Base-by-base conservation (phyloP, 2,797 vertebrate species). In the Ptychadena robeensis region DNA sequence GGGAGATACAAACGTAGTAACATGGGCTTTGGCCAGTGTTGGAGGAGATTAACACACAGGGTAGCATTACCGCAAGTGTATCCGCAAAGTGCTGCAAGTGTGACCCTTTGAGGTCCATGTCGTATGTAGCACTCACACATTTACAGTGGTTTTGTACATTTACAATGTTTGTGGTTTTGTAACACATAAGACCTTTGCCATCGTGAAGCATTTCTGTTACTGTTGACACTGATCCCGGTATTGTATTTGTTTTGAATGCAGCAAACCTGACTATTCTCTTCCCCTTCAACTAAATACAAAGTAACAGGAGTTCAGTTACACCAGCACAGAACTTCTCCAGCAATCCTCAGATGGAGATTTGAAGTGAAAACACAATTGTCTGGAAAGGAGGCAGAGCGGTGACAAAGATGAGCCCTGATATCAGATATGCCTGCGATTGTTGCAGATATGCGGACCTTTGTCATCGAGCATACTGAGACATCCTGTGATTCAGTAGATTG, bases 401-500 rank as follows among this genome's bases (percentile, higher is more conserved):
- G 37, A 38, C 37, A 38, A 38, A 38, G 44, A 53, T 53, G 22
- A 11, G 30, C 35, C 28, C 18, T 40, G 69, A 25, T 63, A 75
- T 18, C 22, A 28, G 34, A 75, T 75, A 63, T 40, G 35, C 57
- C 34, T 63, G 73, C 22, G 30, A 61, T 61, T 74, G 32, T 25
- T 22, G n/a, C 3, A 70, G 35, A 35, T 10, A 70, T 40, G 32
- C 35, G 1, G 67, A 35, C 7, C 44, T 22, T 70, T 70, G n/a
- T 61, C 59, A 28, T 9, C 11, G 59, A 12, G n/a, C 59, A 25
- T 12, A 25, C 10, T 61, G 59, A 61, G 28, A 61, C 59, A 28
- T 28, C 11, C 59, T 28, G 27, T 61, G 5, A 61, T 61, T 61
- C 27, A 28, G 25, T 27, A 12, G 10, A 61, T 9, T 61, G 59